phyloP scores from a whole-genome alignment of 2,113 vertebrate species.

The Pantherophis guttatus region DNA sequence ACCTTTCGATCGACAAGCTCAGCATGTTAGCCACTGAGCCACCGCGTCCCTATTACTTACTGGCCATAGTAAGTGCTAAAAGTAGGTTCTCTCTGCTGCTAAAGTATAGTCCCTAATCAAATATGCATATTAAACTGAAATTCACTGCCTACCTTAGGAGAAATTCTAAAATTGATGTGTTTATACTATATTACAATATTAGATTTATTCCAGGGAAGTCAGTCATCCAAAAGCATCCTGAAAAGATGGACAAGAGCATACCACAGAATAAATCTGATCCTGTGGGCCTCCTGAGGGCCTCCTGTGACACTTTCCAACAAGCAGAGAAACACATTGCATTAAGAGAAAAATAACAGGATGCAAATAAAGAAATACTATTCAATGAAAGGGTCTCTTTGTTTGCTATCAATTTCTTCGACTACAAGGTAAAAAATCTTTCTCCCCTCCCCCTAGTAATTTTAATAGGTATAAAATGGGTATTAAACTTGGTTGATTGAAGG shows the following conservation, averaged over 20 bases:
- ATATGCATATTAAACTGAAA: not conserved
- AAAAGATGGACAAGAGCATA: not conserved
- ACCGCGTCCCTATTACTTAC: too few species aligned
- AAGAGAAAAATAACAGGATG: not conserved
- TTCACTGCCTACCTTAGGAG: not conserved
- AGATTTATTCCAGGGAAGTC: not conserved
- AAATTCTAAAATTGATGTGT: not conserved
- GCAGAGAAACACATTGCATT: not conserved
- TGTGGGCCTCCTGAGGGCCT: not conserved
- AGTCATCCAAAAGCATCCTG: not conserved
- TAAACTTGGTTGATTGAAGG: not conserved
- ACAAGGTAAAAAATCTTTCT: not conserved
- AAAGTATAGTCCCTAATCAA: not conserved
- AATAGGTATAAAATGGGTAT: not conserved
- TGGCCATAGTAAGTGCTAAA: not conserved
- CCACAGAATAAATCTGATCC: not conserved
- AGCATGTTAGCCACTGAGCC: too few species aligned
- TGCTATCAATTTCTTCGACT: not conserved
- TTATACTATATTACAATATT: not conserved
- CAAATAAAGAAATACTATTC: not conserved
- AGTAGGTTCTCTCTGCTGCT: not conserved
- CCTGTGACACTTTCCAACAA: not conserved
- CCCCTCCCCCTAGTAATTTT: not conserved
- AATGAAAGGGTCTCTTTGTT: not conserved
- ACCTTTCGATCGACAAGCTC: too few species aligned